Base-by-base conservation (phyloP, 2,797 vertebrate species). In the Yasuhikotakia modesta region DNA sequence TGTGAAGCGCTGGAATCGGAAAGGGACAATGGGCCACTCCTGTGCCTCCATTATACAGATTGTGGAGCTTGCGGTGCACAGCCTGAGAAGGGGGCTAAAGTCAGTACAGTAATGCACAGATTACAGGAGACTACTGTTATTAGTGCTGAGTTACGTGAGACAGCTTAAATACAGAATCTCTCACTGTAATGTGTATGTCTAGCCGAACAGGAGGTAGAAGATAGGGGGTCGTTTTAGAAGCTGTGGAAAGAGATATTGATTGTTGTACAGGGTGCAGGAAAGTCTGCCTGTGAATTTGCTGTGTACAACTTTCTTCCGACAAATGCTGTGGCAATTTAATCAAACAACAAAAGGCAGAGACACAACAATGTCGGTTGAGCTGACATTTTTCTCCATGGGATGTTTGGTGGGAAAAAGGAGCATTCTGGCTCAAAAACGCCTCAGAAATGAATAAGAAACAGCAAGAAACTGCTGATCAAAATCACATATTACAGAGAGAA, bases 71-170 rank as follows among this genome's bases (percentile, higher is more conserved):
- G 3, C 66, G 21, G 70, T 11, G 50, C 73, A 48, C 65, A 73
- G 73, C 67, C 66, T 12, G 61, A 35, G 76, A 68, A 66, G 58
- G 13, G 46, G 35, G 21, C 35, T 43, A 22, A 77, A 83, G 79
- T 85, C 82, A 84, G 73, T 77, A 76, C 79, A 76, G 86, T 84
- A 83, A 83, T 79, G 78, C 72, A 16, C 77, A 84, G 84, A 85
- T 85, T 85, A 85, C 79, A 84, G 78, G 68, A 30, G 61, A 68
- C 69, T 84, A 68, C 81, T 48, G 75, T 74, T 84, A 87, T 84
- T 76, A 76, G 60, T 50, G 66, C 39, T 30, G 60, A 52, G 21
- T 53, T 39, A 55, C n/a, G 24, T 57, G 70, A 64, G 60, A 48
- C 48, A 75, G 79, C 57, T 75, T 55, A 27, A 55, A 61, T 53